Percentiles rank a stretch among this genome's conserved stretches.
phyloP scores from a whole-genome alignment of 1,140 invertebrate genomes.

The Homarus americanus region DNA sequence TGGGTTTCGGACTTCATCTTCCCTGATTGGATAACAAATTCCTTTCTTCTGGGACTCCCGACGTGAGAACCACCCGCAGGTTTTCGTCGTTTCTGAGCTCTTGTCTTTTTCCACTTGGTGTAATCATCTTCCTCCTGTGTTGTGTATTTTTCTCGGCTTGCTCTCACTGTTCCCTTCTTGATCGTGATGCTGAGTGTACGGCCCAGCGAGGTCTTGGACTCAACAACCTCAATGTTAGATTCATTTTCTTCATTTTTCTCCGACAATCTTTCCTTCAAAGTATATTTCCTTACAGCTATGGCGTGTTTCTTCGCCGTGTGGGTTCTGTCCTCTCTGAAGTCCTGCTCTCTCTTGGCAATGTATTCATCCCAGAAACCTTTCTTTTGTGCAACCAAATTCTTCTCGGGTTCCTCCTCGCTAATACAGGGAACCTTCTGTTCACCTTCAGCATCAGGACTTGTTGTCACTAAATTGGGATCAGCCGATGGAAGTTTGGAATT shows the following conservation, averaged over 20 bases:
- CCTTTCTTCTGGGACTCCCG: no score
- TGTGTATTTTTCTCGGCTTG: constrained; percentile 21
- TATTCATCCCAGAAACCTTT: constrained; percentile 59
- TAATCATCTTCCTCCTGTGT: constrained; percentile 22
- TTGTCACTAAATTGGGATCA: background rate
- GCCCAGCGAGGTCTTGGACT: constrained; percentile 26
- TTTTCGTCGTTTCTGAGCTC: background rate
- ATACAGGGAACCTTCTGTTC: background rate
- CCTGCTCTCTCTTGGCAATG: constrained; percentile 14
- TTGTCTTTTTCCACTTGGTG: constrained; percentile 35
- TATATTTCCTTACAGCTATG: background rate
- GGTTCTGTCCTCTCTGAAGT: background rate
- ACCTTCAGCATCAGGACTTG: background rate
- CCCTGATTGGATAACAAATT: no score
- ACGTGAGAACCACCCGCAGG: background rate
- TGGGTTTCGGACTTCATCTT: background rate
- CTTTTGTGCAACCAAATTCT: constrained; percentile 57
- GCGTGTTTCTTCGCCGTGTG: background rate
- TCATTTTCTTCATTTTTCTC: background rate
- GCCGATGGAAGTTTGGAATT: background rate
- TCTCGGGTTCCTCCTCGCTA: background rate
- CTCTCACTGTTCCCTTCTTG: constrained; percentile 34
- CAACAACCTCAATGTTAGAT: background rate
- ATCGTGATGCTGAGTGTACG: constrained; percentile 54
- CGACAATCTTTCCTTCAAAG: background rate